Evolutionary conservation across 2,113 vertebrate species (phyloP).

Genomic region (Genyomyrus donnyi): DNA sequence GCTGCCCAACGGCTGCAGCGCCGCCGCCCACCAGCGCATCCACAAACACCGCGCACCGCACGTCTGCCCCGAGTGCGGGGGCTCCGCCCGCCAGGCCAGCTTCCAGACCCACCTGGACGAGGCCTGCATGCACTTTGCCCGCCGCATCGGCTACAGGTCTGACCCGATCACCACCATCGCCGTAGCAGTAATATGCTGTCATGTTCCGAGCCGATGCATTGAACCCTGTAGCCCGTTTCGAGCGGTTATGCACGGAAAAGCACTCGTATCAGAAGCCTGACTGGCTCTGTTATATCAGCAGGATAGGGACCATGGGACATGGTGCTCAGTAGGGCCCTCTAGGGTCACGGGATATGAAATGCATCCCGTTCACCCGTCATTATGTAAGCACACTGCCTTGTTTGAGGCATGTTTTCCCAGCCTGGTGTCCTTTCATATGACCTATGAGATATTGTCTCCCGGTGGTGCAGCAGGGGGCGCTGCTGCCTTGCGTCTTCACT

Average conservation of each 20-base stretch:
- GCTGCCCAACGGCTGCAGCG: constrained; percentile 81
- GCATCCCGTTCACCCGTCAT: background rate
- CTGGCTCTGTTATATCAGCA: background rate
- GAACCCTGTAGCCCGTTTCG: background rate
- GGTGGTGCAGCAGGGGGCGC: background rate
- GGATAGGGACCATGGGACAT: background rate
- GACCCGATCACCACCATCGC: background rate
- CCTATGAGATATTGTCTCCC: background rate
- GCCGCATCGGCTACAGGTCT: constrained; percentile 85
- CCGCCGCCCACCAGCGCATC: constrained; percentile 80
- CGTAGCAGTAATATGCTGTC: background rate
- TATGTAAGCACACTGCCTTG: background rate
- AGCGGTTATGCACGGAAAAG: background rate
- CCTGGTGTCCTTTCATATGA: background rate
- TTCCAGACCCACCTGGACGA: constrained; percentile 80
- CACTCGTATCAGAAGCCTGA: background rate
- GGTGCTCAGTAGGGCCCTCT: background rate
- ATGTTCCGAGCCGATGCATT: background rate
- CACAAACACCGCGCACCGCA: constrained; percentile 80
- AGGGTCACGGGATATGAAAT: background rate
- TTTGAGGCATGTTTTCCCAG: background rate
- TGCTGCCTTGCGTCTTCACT: background rate
- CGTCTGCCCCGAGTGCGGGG: constrained; percentile 84
- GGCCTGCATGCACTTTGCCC: constrained; percentile 82
- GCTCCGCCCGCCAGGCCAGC: constrained; percentile 72